Conservation (phyloP, 1,140 invertebrate genomes). For the Solenopsis invicta region DNA sequence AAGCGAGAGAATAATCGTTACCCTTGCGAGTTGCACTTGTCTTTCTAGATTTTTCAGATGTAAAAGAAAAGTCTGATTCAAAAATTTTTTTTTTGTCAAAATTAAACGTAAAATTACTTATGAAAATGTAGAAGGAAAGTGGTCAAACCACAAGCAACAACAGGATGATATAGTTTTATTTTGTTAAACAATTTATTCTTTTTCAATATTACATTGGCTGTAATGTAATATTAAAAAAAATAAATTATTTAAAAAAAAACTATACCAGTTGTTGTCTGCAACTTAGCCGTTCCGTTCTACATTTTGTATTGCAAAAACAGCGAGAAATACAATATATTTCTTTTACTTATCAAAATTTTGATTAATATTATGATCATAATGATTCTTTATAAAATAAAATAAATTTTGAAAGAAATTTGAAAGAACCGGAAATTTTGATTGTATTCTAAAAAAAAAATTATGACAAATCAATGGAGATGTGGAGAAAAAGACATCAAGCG, state of each 20-base stretch:
- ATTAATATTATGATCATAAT: not conserved
- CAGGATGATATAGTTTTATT: too few relatives aligned
- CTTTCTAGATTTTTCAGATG: conserved; percentile 3
- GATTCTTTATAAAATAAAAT: not conserved
- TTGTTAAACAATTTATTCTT: too few relatives aligned
- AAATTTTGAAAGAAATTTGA: not conserved
- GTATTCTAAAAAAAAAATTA: not conserved
- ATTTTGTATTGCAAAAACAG: too few relatives aligned
- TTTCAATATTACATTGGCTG: too few relatives aligned
- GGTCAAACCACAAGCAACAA: too few relatives aligned
- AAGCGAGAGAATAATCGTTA: conserved; percentile 46
- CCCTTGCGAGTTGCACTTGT: not conserved
- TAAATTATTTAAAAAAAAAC: too few relatives aligned
- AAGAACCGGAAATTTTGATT: not conserved
- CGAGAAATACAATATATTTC: too few relatives aligned
- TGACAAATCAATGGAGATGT: not conserved
- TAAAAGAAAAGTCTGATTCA: not conserved
- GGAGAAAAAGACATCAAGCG: not conserved
- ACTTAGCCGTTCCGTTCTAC: too few relatives aligned
- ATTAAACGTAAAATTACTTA: not conserved
- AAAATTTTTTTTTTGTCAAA: not conserved
- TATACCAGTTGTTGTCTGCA: too few relatives aligned
- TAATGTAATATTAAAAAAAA: too few relatives aligned
- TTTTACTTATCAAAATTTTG: not conserved
- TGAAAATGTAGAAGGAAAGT: too few relatives aligned